Evolutionary conservation across 1,140 invertebrate species (phyloP).

Genomic region (fruit fly (Drosophila melanogaster)): DNA sequence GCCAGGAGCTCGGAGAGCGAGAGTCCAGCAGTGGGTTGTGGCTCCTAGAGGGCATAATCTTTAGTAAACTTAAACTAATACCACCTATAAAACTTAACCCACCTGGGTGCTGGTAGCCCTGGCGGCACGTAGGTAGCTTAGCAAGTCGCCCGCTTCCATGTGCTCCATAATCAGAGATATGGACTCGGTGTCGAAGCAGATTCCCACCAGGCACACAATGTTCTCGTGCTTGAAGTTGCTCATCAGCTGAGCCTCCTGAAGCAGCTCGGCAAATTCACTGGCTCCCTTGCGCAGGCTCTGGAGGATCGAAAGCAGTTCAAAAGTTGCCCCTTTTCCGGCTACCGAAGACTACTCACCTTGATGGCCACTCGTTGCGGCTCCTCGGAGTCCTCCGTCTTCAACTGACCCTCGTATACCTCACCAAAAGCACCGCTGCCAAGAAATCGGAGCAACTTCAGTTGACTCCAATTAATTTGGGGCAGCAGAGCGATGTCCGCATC

Average conservation of each 20-base stretch:
- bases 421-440: slow-evolving; percentile 98
- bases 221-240: slow-evolving; percentile 98
- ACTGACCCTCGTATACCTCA: slow-evolving; percentile 96
- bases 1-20: slow-evolving; percentile 92
- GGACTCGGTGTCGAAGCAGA: slow-evolving; percentile 96
- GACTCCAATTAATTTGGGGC: slow-evolving; percentile 92
- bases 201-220: slow-evolving; percentile 95
- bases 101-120: slow-evolving; percentile 79
- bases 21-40: slow-evolving; percentile 86
- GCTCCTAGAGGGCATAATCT: background rate
- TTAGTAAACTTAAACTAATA: background rate
- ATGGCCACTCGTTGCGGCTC: slow-evolving; percentile 91
- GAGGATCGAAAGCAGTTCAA: fast-evolving
- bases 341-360: slow-evolving; percentile 87
- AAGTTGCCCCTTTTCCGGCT: background rate
- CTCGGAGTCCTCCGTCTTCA: slow-evolving; percentile 88
- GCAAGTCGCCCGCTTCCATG: slow-evolving; percentile 98
- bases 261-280: slow-evolving; percentile 96
- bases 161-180: slow-evolving; percentile 97
- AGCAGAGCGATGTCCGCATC: slow-evolving; percentile 89
- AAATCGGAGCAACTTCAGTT: slow-evolving; percentile 93
- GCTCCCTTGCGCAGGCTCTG: slow-evolving; percentile 96
- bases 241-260: slow-evolving; percentile 99
- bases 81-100: background rate
- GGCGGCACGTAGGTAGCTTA: slow-evolving; percentile 93